Base-by-base conservation (phyloP, 2,113 vertebrate species). In the Notarius quadriscutis region DNA sequence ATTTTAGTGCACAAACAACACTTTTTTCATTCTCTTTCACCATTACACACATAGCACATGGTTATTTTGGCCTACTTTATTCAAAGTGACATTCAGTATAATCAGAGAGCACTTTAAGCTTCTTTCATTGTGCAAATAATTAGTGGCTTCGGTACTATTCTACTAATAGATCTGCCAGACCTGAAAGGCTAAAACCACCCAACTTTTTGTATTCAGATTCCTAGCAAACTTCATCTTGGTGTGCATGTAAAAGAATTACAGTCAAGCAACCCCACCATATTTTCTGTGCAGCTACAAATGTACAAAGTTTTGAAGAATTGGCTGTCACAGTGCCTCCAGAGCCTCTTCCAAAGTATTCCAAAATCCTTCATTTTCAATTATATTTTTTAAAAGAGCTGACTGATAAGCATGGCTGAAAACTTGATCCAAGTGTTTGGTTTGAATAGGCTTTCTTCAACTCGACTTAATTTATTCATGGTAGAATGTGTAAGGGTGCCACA, bases 91-190 rank as follows among this genome's bases (percentile, higher is more conserved):
- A 81, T 86, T 87, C 62, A 53, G 60, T 78, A 80, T 89, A 89
- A 87, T 85, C 82, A 88, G 82, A 83, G 48, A 77, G 63, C 84
- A 82, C 83, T 91, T 80, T 34, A 55, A 62, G 69, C 63, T 86
- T 78, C 71, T 75, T 62, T 77, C 55, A 89, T 92, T 91, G 84
- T 90, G 71, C 58, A 2, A 80, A 79, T 91, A 93, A 92, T 92
- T 92, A 85, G 63, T 88, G 88, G 84, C 63, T 90, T 84, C n/a
- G 85, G 62, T 69, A 58, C 81, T 12, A 20, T 79, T 86, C 72
- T 74, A 55, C 50, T 87, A 86, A 86, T 86, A 88, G 81, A 88
- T 81, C 84, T 86, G 87, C 82, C 87, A 77, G 71, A 86, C 72
- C 74, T 86, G 63, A 90, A 74, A 84, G 86, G 51, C 3, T 50